Evolutionary conservation across 2,113 vertebrate species (phyloP).

Genomic region (Eurypyga helias): DNA sequence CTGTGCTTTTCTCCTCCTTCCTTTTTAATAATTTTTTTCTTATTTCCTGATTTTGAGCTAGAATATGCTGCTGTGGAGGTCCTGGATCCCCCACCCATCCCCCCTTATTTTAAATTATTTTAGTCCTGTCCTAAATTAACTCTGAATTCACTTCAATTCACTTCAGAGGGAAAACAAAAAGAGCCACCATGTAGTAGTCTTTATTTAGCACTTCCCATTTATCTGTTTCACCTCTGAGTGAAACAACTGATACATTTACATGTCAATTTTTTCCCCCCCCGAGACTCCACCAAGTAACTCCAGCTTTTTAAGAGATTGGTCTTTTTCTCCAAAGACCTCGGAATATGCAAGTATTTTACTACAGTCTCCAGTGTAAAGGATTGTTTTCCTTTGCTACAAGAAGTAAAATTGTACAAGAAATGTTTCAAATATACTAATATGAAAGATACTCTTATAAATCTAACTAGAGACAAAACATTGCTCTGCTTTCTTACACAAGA

Average conservation of each 20-base stretch:
- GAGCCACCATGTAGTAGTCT: rapidly evolving
- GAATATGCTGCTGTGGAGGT: neutral
- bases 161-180: neutral
- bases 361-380: neutral
- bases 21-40: neutral
- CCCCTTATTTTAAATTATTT: neutral
- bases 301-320: neutral
- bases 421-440: neutral
- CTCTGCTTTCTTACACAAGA: neutral
- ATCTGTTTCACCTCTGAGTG: neutral
- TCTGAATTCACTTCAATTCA: neutral
- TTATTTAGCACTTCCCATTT: neutral
- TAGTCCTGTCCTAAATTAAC: neutral
- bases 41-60: neutral
- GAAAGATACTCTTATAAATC: neutral
- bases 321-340: neutral
- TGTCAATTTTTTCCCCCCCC: rapidly evolving
- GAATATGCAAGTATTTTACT: neutral
- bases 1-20: neutral
- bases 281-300: neutral
- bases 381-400: neutral
- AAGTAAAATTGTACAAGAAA: neutral
- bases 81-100: neutral
- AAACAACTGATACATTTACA: neutral
- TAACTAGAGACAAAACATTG: neutral